Percentiles rank a stretch among this genome's conserved stretches.
Conservation (phyloP, 2,888 invertebrate genomes). For the Coleophora deauratella region DNA sequence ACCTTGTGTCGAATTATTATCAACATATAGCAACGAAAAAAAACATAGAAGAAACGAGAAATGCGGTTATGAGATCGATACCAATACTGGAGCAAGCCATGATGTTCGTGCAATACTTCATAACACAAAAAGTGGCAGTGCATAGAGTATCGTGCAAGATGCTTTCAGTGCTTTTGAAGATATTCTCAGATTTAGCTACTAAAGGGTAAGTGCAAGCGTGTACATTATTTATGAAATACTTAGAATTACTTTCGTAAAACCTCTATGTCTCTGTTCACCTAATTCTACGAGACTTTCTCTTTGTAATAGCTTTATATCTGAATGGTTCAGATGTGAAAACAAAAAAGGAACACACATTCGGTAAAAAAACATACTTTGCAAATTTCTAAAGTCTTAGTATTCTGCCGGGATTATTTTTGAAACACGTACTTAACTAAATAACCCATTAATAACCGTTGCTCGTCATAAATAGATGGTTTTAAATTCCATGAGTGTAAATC, state of each 20-base stretch:
- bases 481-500: too few species aligned
- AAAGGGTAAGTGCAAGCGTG: constrained; percentile 76
- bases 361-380: too few species aligned
- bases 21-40: constrained; percentile 42
- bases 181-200: constrained; percentile 87
- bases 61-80: constrained; percentile 58
- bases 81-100: constrained; percentile 87
- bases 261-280: not conserved
- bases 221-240: too few species aligned
- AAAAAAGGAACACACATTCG: too few species aligned
- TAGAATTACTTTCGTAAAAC: not conserved
- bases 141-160: constrained; percentile 89
- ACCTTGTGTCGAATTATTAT: constrained; percentile 53
- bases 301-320: too few species aligned
- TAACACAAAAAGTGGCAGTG: constrained; percentile 84
- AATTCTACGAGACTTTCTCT: too few species aligned
- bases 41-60: constrained; percentile 33
- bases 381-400: too few species aligned
- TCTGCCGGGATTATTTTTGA: too few species aligned
- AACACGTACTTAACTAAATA: too few species aligned
- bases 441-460: too few species aligned
- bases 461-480: too few species aligned
- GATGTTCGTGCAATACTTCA: constrained; percentile 83
- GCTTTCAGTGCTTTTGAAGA: constrained; percentile 84
- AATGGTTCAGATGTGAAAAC: too few species aligned